phyloP scores from a whole-genome alignment of 2,888 invertebrate genomes.

The Hypsopygia costalis region DNA sequence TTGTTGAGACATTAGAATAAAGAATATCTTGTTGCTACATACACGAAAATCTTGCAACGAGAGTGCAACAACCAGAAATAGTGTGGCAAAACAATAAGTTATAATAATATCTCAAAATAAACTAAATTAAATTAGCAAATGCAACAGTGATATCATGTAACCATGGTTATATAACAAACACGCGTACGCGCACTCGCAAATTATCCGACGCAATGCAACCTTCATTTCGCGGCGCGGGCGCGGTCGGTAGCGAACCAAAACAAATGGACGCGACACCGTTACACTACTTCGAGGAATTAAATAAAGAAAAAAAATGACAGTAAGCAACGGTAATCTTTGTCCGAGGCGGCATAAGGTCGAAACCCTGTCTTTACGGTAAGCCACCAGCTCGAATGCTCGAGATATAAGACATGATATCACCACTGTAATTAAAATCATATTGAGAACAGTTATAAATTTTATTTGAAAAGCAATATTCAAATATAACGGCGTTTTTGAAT shows the following conservation, averaged over 20 bases:
- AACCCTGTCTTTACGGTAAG: constrained; percentile 50
- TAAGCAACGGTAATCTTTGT: constrained; percentile 72
- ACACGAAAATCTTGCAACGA: neutral
- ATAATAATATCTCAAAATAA: neutral
- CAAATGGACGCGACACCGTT: constrained; percentile 75
- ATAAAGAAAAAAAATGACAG: constrained; percentile 62
- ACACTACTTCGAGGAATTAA: constrained; percentile 73
- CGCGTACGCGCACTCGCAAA: constrained; percentile 24
- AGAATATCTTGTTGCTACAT: neutral
- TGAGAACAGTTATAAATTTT: too few species aligned
- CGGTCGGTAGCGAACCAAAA: constrained; percentile 58
- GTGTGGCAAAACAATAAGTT: neutral
- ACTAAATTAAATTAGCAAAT: constrained; percentile 1
- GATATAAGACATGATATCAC: constrained; percentile 38
- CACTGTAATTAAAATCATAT: constrained; percentile 45
- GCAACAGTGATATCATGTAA: neutral
- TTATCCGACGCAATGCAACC: constrained; percentile 28
- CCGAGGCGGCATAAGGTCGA: constrained; percentile 49
- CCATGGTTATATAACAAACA: constrained; percentile 4
- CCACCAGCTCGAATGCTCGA: constrained; percentile 33
- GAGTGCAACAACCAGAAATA: constrained; percentile 1
- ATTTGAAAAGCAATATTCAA: constrained; percentile 2
- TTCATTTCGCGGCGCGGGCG: constrained; percentile 18
- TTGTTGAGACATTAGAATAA: neutral
- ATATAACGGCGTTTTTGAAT: constrained; percentile 4